Base-by-base conservation (phyloP, 1,140 invertebrate species). In the Pseudomyrmex dendroicus region DNA sequence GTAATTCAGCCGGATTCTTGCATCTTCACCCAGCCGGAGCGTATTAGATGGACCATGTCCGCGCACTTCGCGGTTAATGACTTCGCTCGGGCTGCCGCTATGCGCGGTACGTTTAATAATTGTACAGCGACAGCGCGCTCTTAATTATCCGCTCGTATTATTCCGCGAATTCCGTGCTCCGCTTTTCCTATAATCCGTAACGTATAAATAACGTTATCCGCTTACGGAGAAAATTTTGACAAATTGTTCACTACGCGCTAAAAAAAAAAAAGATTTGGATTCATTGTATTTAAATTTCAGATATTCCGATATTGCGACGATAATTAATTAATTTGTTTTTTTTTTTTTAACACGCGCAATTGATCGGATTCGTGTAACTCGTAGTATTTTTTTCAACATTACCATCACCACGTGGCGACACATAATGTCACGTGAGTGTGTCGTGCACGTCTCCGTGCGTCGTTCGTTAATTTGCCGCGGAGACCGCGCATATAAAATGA, bases 1-100 rank as follows among this genome's bases (percentile, higher is more conserved):
- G 87, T 88, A 88, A 88, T 87, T 86, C 76, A 82, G 73, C 66
- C 61, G 76, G 86, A 87, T 88, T 88, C 85, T 86, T 88, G 83
- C 86, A 84, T 87, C 86, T 88, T 86, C 68, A 48, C 72, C 35
- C 72, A 76, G 48, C 80, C 82, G 52, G 82, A 84, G 63, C 83
- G 86, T 87, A 88, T 88, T 88, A 88, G 85, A 70, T 64, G 86
- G 56, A 54, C 85, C 78, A 25, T 83, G 84, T 87, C 74, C 66
- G 68, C 73, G 82, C 72, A 83, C 78, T 74, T 82, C 72, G 50
- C 61, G 35, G 76, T 73, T 63, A 64, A 56, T 54, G 74, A 59
- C 63, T 50, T 13, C 68, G 56, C 48, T 22, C 63, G 35, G 25
- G 17, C 76, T 61, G 67, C 25, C 67, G 20, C 50, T 86, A 78